Percentiles rank a stretch among this genome's conserved stretches.
These are phyloP conservation scores for Ophion obscuratus DNA, from an alignment of 2,888 invertebrate species.

Conservation along the genomic window DNA sequence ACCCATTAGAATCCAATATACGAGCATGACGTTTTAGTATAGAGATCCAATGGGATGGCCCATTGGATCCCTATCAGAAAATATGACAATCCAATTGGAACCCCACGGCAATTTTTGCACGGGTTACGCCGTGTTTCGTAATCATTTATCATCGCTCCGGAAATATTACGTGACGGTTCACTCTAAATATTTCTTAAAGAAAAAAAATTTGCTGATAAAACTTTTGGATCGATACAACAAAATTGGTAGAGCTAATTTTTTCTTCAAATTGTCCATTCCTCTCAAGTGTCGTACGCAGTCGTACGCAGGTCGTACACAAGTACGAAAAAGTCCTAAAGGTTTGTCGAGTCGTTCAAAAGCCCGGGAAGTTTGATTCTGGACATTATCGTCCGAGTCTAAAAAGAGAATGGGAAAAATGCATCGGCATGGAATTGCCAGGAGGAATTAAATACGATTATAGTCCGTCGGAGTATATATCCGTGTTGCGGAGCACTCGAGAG, in stretches of 20 bases:
- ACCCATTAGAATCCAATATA: too few species aligned
- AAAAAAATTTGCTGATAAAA: background rate
- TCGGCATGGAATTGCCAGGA: conserved; percentile 7
- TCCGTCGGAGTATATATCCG: conserved; percentile 1
- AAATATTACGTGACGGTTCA: background rate
- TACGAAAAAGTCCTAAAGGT: conserved; percentile 6
- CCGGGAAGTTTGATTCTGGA: conserved; percentile 48
- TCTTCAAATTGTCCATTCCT: background rate
- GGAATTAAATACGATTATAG: conserved; percentile 1
- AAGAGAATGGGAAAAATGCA: too few species aligned
- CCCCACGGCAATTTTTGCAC: too few species aligned
- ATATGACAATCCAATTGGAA: too few species aligned
- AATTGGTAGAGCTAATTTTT: background rate
- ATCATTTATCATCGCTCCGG: too few species aligned
- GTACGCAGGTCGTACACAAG: too few species aligned
- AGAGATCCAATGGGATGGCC: too few species aligned
- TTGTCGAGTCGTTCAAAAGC: conserved; percentile 26
- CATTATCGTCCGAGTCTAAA: conserved; percentile 15
- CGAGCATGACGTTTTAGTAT: too few species aligned
- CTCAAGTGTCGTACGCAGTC: too few species aligned
- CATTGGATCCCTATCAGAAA: too few species aligned
- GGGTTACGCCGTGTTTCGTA: too few species aligned
- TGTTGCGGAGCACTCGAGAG: background rate
- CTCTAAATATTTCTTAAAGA: background rate
- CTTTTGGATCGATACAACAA: background rate